phyloP scores from a whole-genome alignment of 2,113 vertebrate genomes.

The Hemiscyllium ocellatum region DNA sequence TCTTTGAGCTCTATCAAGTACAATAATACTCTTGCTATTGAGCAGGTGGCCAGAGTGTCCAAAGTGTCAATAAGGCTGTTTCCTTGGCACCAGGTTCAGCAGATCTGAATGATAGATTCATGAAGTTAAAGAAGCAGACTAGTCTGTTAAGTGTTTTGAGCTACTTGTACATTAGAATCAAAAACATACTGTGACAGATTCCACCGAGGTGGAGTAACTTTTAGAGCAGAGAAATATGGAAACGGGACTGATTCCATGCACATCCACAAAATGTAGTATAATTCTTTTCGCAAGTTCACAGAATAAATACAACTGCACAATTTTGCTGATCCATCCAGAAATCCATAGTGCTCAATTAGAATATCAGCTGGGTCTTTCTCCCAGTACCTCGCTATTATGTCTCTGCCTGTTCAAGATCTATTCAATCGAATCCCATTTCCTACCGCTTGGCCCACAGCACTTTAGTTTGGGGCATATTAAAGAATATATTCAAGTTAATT shows the following conservation, averaged over 20 bases:
- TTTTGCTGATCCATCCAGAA: background rate
- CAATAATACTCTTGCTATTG: background rate
- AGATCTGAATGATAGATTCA: background rate
- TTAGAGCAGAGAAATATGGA: background rate
- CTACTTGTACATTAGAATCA: background rate
- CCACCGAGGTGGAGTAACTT: background rate
- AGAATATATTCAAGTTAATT: too few species aligned
- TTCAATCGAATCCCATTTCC: too few species aligned
- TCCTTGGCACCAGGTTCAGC: background rate
- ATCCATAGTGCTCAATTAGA: background rate
- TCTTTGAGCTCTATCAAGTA: background rate
- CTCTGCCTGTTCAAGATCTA: too few species aligned
- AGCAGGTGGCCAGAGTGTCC: background rate
- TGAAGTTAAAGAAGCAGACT: background rate
- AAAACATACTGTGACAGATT: background rate
- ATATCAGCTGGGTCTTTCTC: too few species aligned
- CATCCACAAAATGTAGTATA: background rate
- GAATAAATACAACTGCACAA: background rate
- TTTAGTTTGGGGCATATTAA: too few species aligned
- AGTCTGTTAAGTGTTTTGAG: background rate
- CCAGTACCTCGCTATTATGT: too few species aligned
- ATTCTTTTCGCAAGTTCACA: background rate
- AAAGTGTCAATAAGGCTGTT: background rate
- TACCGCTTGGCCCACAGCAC: too few species aligned
- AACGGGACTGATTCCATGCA: background rate